phyloP scores from a whole-genome alignment of 2,797 vertebrate species.

The Scomberomorus guttatus region DNA sequence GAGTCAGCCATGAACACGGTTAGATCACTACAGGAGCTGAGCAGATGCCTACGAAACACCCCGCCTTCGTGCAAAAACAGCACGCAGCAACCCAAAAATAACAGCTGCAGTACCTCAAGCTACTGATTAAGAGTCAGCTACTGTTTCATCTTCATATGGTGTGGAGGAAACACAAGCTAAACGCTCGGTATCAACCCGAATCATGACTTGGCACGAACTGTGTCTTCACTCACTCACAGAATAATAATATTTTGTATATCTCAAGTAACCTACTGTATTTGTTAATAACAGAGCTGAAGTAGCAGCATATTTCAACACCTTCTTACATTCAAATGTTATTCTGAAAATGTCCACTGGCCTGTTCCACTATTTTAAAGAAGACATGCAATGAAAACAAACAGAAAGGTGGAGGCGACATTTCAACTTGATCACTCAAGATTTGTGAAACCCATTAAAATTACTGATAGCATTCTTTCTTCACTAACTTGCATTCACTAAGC shows the following conservation, averaged over 20 bases:
- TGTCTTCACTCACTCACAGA: background rate
- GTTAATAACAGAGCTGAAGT: too few relatives aligned
- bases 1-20: slow-evolving; percentile 37
- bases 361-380: too few relatives aligned
- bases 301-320: too few relatives aligned
- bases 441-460: slow-evolving; percentile 8
- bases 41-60: slow-evolving; percentile 57
- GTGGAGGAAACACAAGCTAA: slow-evolving; percentile 10
- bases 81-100: slow-evolving; percentile 59
- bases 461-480: background rate
- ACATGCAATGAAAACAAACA: too few relatives aligned
- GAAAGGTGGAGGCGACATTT: too few relatives aligned
- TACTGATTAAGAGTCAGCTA: slow-evolving; percentile 56
- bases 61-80: slow-evolving; percentile 30
- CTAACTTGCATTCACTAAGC: background rate
- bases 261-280: background rate
- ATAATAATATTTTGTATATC: background rate
- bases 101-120: slow-evolving; percentile 67
- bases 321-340: too few relatives aligned
- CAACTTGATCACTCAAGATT: background rate
- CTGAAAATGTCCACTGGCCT: too few relatives aligned
- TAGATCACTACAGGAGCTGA: slow-evolving; percentile 39
- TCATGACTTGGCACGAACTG: background rate
- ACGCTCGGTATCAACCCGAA: background rate
- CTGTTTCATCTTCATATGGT: slow-evolving; percentile 40